Percentiles rank a stretch among this genome's conserved stretches.
Conservation (phyloP, 2,888 invertebrate species). For the Archaeoteleia sp. region DNA sequence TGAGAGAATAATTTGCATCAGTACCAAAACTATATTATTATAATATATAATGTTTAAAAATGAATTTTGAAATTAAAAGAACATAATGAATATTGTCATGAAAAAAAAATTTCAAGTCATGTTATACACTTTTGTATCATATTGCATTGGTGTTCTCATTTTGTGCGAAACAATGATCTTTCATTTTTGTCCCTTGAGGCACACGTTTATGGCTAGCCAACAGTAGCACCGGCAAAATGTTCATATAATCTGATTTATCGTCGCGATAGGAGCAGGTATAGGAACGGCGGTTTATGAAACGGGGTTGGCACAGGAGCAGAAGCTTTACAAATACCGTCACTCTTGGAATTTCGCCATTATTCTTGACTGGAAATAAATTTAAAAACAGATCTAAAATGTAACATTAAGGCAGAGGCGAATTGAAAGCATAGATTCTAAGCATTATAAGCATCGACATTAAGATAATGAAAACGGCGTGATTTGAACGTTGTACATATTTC, state of each 20-base stretch:
- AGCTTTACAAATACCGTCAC: conserved; percentile 40
- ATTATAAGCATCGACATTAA: no score
- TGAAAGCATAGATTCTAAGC: no score
- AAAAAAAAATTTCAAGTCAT: conserved; percentile 13
- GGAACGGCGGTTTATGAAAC: conserved; percentile 58
- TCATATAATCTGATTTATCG: conserved; percentile 60
- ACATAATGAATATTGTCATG: conserved; percentile 5
- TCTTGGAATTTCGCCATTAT: conserved; percentile 55
- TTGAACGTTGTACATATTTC: no score
- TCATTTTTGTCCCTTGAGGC: conserved; percentile 35
- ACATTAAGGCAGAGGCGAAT: not conserved
- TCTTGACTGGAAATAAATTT: conserved; percentile 36
- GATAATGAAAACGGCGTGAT: no score
- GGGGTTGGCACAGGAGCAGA: conserved; percentile 48
- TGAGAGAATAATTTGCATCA: no score
- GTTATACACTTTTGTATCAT: conserved; percentile 19
- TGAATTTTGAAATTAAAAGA: not conserved
- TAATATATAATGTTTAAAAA: not conserved
- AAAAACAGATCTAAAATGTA: conserved; percentile 29
- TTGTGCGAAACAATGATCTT: conserved; percentile 46
- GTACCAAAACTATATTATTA: no score
- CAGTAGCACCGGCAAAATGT: conserved; percentile 52
- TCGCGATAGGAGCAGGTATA: conserved; percentile 42
- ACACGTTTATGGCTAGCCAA: conserved; percentile 42
- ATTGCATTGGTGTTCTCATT: conserved; percentile 25